Conservation (phyloP, 2,113 vertebrate species). For the Ictidomys tridecemlineatus region DNA sequence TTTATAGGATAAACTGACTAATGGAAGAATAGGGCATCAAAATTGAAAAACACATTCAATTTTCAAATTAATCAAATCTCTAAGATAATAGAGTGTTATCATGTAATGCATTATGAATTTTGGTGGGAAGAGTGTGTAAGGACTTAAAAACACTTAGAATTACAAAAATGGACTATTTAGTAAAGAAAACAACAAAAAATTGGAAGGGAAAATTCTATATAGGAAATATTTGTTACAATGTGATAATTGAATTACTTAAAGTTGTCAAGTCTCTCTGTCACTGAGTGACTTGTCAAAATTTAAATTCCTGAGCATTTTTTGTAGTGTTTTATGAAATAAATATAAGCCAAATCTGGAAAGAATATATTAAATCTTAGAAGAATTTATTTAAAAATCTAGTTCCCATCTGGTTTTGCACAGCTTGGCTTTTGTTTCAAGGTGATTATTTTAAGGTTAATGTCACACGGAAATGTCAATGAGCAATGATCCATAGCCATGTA, state of each 20-base stretch:
- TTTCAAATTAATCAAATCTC: conserved; percentile 24
- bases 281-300: neutral
- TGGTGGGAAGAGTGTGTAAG: neutral
- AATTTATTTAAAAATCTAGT: neutral
- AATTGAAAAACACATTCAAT: neutral
- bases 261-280: neutral
- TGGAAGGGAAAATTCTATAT: neutral
- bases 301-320: neutral
- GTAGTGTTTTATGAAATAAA: neutral
- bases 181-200: neutral
- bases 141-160: neutral
- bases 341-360: neutral
- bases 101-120: neutral
- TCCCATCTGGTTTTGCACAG: neutral
- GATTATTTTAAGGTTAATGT: conserved; percentile 9
- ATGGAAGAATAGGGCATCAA: neutral
- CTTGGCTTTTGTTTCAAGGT: conserved; percentile 26
- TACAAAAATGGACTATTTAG: neutral
- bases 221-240: neutral
- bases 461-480: neutral
- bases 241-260: neutral
- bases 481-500: neutral
- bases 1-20: neutral
- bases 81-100: neutral
- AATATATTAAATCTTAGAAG: neutral